Evolutionary conservation across 2,888 invertebrate genomes (phyloP).

Genomic region (Cephus sareptanus): DNA sequence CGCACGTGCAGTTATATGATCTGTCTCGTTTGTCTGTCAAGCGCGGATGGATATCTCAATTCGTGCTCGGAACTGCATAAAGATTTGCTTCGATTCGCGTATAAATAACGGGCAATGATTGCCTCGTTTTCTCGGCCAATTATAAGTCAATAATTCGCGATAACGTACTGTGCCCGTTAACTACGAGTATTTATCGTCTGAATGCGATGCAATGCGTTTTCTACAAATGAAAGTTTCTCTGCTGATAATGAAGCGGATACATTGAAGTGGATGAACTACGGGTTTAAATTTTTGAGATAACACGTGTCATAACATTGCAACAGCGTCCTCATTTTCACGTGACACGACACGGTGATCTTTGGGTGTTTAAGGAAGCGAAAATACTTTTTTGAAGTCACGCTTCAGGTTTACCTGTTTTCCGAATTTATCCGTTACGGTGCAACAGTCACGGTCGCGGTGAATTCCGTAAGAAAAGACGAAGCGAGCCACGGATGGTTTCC

Average conservation of each 20-base stretch:
- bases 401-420: not conserved
- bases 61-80: not conserved
- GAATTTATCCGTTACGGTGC: not conserved
- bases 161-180: not conserved
- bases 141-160: not conserved
- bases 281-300: not conserved
- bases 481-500: slow-evolving; percentile 10
- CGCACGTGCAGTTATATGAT: slow-evolving; percentile 3
- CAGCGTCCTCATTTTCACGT: not conserved
- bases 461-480: not conserved
- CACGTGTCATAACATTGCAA: not conserved
- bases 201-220: not conserved
- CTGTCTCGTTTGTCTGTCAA: slow-evolving; percentile 3
- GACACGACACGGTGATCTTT: not conserved
- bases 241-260: not conserved
- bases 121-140: not conserved
- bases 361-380: not conserved
- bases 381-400: not conserved
- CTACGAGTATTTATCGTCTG: not conserved
- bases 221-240: not conserved
- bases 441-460: not conserved
- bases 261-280: not conserved
- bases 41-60: not conserved
- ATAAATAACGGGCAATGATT: not conserved
- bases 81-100: not conserved